Percentiles rank a stretch among this genome's conserved stretches.
phyloP scores from a whole-genome alignment of 2,797 vertebrate species.

The Betta splendens region DNA sequence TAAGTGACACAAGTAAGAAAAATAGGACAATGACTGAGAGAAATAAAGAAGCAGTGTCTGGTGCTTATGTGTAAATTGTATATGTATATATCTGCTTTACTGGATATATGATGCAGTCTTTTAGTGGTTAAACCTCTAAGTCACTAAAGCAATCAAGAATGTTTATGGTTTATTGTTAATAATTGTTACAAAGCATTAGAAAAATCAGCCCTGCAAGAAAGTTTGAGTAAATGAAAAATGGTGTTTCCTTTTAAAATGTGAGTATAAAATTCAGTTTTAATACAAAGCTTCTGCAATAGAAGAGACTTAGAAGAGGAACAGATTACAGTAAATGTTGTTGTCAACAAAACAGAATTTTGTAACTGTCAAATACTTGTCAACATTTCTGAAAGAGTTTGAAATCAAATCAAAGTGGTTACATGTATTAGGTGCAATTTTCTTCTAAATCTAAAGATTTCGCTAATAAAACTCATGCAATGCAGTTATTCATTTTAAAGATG shows the following conservation, averaged over 20 bases:
- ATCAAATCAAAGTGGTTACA: conserved; percentile 34
- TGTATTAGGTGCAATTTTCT: conserved; percentile 10
- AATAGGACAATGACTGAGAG: conserved; percentile 21
- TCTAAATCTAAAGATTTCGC: conserved; percentile 21
- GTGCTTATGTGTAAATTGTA: conserved; percentile 13
- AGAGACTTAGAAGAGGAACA: conserved; percentile 63
- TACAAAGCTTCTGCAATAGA: conserved; percentile 72
- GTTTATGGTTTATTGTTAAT: conserved; percentile 65
- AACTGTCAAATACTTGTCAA: conserved; percentile 38
- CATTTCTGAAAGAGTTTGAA: conserved; percentile 30
- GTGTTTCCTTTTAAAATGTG: conserved; percentile 46
- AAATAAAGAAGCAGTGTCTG: conserved; percentile 3
- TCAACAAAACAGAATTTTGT: conserved; percentile 18
- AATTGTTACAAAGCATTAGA: conserved; percentile 71
- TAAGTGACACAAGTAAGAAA: conserved; percentile 29
- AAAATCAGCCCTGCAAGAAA: conserved; percentile 74
- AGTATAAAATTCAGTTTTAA: conserved; percentile 72
- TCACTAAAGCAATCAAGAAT: conserved; percentile 57
- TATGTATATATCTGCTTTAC: conserved; percentile 13
- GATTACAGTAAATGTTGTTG: conserved; percentile 44
- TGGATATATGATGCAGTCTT: conserved; percentile 3
- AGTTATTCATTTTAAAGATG: conserved; percentile 37
- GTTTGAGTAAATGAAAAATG: conserved; percentile 63
- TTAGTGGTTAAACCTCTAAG: conserved; percentile 21
- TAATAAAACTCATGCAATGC: conserved; percentile 58